Evolutionary conservation across 2,888 invertebrate genomes (phyloP).

Genomic region (Drosophila quasianomalipes): DNA sequence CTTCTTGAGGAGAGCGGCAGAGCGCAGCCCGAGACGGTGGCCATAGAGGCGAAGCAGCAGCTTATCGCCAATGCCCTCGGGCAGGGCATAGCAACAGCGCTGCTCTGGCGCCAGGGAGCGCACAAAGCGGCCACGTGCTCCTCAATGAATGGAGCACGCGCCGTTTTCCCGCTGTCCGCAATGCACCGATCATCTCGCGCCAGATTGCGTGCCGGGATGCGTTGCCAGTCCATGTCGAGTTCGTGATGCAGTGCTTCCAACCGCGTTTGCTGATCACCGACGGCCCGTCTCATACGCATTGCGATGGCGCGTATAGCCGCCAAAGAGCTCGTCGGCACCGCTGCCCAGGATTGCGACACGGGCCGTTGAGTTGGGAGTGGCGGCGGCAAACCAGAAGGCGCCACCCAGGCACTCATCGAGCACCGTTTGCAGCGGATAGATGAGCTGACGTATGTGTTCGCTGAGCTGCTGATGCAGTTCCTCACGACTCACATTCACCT

Average conservation of each 20-base stretch:
- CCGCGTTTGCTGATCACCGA: conserved; percentile 83
- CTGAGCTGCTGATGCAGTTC: conserved; percentile 88
- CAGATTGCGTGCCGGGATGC: conserved; percentile 95
- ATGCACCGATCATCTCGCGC: conserved; percentile 98
- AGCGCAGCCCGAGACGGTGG: conserved; percentile 88
- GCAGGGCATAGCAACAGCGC: conserved; percentile 84
- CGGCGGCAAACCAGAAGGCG: conserved; percentile 98
- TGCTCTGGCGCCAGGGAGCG: conserved; percentile 89
- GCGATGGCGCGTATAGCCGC: conserved; percentile 96
- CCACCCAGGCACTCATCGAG: conserved; percentile 98
- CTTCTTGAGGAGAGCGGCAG: conserved; percentile 91
- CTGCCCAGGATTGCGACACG: conserved; percentile 90
- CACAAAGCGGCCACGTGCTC: conserved; percentile 90
- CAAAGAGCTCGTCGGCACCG: conserved; percentile 99
- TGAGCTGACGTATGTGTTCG: conserved; percentile 89
- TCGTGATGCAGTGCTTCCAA: conserved; percentile 88
- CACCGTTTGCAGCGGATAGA: conserved; percentile 94
- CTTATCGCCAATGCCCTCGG: conserved; percentile 96
- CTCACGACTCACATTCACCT: conserved; percentile 90
- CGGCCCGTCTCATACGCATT: conserved; percentile 89
- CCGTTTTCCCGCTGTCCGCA: conserved; percentile 94
- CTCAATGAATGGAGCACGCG: conserved; percentile 92
- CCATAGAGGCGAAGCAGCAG: conserved; percentile 92
- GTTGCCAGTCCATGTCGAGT: conserved; percentile 91
- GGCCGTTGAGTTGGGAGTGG: conserved; percentile 48